Percentiles rank a stretch among this genome's conserved stretches.
Evolutionary conservation across 2,797 vertebrate genomes (phyloP).

Genomic region (Danio aesculapii): DNA sequence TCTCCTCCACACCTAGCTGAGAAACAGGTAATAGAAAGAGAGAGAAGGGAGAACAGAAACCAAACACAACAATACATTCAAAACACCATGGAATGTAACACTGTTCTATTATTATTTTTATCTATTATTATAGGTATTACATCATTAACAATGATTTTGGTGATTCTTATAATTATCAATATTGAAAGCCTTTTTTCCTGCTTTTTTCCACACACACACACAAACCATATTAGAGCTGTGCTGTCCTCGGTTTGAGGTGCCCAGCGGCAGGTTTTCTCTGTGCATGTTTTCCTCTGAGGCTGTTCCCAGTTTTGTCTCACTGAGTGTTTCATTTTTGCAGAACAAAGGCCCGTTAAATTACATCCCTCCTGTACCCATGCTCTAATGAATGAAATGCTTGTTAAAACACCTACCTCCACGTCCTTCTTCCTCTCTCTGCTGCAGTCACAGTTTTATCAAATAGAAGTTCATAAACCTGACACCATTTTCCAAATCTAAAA

Average conservation of each 20-base stretch:
- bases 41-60: no score
- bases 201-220: no score
- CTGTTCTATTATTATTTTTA: no score
- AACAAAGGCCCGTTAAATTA: slow-evolving; percentile 61
- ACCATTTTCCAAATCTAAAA: not conserved
- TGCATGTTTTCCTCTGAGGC: slow-evolving; percentile 40
- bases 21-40: no score
- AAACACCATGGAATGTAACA: no score
- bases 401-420: slow-evolving; percentile 33
- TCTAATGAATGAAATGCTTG: slow-evolving; percentile 53
- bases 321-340: slow-evolving; percentile 57
- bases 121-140: no score
- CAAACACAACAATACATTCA: no score
- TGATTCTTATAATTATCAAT: no score
- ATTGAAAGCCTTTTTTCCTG: no score
- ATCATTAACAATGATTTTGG: no score
- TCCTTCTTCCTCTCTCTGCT: slow-evolving; percentile 10
- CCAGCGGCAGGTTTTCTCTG: slow-evolving; percentile 22
- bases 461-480: not conserved
- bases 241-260: not conserved
- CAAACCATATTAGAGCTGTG: not conserved
- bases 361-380: slow-evolving; percentile 53
- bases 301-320: slow-evolving; percentile 56
- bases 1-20: no score
- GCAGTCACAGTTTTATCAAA: slow-evolving; percentile 7